phyloP scores from a whole-genome alignment of 2,888 invertebrate genomes.

The Meiosimyza decipiens region DNA sequence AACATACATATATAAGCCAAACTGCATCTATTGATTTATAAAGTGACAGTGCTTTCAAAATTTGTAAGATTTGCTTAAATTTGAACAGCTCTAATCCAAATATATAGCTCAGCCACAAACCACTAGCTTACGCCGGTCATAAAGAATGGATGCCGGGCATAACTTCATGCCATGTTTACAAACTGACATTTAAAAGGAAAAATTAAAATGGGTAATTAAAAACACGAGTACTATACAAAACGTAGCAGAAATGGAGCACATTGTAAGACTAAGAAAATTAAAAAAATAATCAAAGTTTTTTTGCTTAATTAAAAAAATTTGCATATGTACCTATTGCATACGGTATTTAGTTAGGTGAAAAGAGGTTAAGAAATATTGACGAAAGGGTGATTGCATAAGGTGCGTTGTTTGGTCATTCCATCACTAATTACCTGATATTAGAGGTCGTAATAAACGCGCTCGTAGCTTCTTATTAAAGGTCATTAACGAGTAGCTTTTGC shows the following conservation, averaged over 20 bases:
- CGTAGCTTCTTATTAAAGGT: constrained; percentile 54
- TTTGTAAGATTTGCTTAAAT: too few relatives aligned
- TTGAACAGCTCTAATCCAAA: too few relatives aligned
- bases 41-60: too few relatives aligned
- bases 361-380: background rate
- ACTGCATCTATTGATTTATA: too few relatives aligned
- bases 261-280: background rate
- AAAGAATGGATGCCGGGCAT: constrained; percentile 4
- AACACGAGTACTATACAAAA: constrained; percentile 24
- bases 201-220: constrained; percentile 29
- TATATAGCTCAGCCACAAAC: too few relatives aligned
- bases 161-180: constrained; percentile 21
- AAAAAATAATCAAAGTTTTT: constrained; percentile 45
- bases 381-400: background rate
- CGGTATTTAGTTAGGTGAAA: constrained; percentile 3
- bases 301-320: constrained; percentile 64
- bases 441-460: constrained; percentile 24
- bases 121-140: too few relatives aligned
- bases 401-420: constrained; percentile 15
- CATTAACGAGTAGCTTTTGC: constrained; percentile 46
- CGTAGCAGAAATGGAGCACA: background rate
- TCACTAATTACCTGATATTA: constrained; percentile 27
- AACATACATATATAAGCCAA: too few relatives aligned
- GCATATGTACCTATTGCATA: constrained; percentile 56
- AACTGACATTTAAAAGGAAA: constrained; percentile 25